These are phyloP conservation scores for Fregetta grallaria DNA, from an alignment of 2,113 vertebrate species.

Conservation along the genomic window DNA sequence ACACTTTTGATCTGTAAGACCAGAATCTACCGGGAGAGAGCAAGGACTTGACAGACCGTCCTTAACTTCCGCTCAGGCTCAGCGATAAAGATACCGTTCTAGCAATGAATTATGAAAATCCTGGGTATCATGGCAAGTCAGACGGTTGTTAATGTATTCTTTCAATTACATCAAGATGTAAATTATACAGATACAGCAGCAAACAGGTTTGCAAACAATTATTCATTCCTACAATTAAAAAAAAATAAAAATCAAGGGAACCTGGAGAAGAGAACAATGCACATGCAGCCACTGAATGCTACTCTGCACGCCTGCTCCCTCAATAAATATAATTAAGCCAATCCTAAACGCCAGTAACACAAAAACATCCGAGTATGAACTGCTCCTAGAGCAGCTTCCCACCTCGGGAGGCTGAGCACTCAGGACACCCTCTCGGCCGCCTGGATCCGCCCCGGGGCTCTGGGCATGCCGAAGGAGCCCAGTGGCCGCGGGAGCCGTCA, in stretches of 20 bases:
- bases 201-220: not conserved
- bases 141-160: slow-evolving; percentile 33
- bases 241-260: not conserved
- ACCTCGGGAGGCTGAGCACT: not conserved
- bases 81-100: not conserved
- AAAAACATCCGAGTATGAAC: not conserved
- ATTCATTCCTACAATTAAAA: not conserved
- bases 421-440: not conserved
- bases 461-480: not conserved
- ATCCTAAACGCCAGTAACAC: not conserved
- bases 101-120: slow-evolving; percentile 66
- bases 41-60: not conserved
- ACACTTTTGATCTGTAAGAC: not conserved
- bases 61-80: not conserved
- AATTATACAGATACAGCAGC: slow-evolving; percentile 55
- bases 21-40: not conserved
- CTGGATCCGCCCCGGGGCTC: not conserved
- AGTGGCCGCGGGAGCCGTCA: not conserved
- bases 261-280: not conserved
- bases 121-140: slow-evolving; percentile 39
- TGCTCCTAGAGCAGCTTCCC: not conserved
- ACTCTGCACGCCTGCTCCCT: not conserved
- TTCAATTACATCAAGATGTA: slow-evolving; percentile 35
- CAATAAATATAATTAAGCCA: fast-evolving
- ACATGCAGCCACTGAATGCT: not conserved